Conservation (phyloP, 2,113 vertebrate species). For the Pseudorectes ferrugineus region DNA sequence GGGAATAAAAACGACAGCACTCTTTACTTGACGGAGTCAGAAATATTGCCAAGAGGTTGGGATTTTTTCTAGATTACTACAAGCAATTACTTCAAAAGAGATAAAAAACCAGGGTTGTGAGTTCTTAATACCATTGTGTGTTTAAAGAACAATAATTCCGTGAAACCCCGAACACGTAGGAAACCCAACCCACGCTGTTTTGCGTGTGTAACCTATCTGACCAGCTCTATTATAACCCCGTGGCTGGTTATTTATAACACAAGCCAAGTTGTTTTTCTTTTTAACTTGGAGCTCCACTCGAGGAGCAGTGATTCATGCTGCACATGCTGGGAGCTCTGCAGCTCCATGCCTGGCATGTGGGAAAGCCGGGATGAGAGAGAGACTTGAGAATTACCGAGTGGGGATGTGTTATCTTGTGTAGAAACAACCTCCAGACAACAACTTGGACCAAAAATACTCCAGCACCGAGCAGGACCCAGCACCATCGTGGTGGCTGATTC, state of each 20-base stretch:
- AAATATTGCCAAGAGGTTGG: background rate
- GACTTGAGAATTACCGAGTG: background rate
- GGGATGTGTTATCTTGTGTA: background rate
- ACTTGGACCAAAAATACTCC: background rate
- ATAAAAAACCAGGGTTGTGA: background rate
- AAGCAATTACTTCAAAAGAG: background rate
- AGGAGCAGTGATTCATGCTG: background rate
- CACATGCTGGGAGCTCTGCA: background rate
- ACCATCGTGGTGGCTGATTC: background rate
- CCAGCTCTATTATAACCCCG: background rate
- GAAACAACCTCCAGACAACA: background rate
- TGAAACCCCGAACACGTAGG: background rate
- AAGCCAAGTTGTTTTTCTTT: background rate
- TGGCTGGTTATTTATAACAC: background rate
- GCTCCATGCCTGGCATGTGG: background rate
- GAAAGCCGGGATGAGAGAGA: background rate
- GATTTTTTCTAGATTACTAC: background rate
- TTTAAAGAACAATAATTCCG: background rate
- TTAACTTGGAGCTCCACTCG: background rate
- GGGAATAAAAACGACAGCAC: rapidly evolving
- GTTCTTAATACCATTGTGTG: background rate
- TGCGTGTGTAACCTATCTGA: background rate
- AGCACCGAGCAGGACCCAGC: background rate
- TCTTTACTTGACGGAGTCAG: background rate
- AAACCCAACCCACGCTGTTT: background rate